phyloP scores from a whole-genome alignment of 1,140 invertebrate genomes.

The Achatina immaculata region DNA sequence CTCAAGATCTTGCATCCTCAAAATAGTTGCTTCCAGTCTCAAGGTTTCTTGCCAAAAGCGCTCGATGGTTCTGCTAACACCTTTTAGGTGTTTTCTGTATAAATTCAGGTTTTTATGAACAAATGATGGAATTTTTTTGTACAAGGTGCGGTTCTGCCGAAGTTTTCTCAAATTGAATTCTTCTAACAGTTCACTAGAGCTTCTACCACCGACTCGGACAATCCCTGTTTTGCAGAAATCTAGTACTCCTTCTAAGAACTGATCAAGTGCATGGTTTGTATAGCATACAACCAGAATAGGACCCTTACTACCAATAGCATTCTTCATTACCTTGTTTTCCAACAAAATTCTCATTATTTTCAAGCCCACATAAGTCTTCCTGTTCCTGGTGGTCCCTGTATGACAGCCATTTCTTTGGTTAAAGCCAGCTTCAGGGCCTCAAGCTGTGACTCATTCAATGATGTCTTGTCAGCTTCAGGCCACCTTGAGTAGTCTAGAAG shows the following conservation, averaged over 20 bases:
- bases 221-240: conserved; percentile 31
- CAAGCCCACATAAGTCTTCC: conserved; percentile 69
- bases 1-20: neutral
- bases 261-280: conserved; percentile 90
- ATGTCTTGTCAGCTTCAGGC: conserved; percentile 52
- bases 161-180: conserved; percentile 32
- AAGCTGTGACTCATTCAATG: conserved; percentile 71
- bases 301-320: neutral
- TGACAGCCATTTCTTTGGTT: conserved; percentile 76
- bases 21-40: conserved; percentile 19
- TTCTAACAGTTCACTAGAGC: conserved; percentile 10
- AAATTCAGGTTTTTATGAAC: neutral
- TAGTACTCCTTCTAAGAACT: conserved; percentile 77
- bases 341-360: conserved; percentile 69
- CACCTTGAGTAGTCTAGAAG: conserved; percentile 44
- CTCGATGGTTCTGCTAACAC: neutral
- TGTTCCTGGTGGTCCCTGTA: conserved; percentile 76
- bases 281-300: conserved; percentile 86
- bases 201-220: conserved; percentile 37
- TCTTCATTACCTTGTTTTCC: conserved; percentile 62
- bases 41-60: conserved; percentile 19
- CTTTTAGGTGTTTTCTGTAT: neutral
- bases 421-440: conserved; percentile 71
- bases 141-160: neutral
- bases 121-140: neutral